Conservation (phyloP, 2,797 vertebrate species). For the Pangasius djambal region DNA sequence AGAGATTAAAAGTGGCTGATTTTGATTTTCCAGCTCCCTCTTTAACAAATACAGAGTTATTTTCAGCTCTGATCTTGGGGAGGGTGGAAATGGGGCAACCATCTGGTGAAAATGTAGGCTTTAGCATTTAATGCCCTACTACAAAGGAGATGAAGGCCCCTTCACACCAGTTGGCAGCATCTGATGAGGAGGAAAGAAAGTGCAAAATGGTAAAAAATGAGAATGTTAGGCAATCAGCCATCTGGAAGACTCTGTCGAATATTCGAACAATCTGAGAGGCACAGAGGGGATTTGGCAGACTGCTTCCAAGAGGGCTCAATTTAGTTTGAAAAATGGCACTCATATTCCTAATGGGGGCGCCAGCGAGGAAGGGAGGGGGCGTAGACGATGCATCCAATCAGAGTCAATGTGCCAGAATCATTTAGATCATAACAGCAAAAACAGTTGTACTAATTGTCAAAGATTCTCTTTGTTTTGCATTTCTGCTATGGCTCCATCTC, state of each 20-base stretch:
- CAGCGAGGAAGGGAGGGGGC: conserved; percentile 49
- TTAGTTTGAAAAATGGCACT: conserved; percentile 65
- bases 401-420: conserved; percentile 36
- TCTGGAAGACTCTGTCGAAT: conserved; percentile 63
- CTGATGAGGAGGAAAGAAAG: conserved; percentile 51
- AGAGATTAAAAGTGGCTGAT: conserved; percentile 34
- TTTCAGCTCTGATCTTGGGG: conserved; percentile 46
- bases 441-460: conserved; percentile 53
- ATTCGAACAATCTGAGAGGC: conserved; percentile 62
- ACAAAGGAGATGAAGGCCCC: conserved; percentile 52
- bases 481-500: conserved; percentile 38
- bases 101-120: conserved; percentile 61
- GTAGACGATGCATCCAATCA: conserved; percentile 51
- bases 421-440: conserved; percentile 52
- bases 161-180: conserved; percentile 61
- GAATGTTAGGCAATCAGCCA: conserved; percentile 66
- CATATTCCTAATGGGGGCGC: conserved; percentile 56
- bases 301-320: conserved; percentile 64
- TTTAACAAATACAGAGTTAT: conserved; percentile 46
- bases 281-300: conserved; percentile 60
- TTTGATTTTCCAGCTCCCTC: neutral
- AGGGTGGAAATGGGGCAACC: conserved; percentile 57
- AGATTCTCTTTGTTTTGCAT: conserved; percentile 52
- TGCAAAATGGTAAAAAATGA: conserved; percentile 53
- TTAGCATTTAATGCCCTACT: conserved; percentile 57